phyloP scores from a whole-genome alignment of 2,888 invertebrate species.

The Homarus gammarus region DNA sequence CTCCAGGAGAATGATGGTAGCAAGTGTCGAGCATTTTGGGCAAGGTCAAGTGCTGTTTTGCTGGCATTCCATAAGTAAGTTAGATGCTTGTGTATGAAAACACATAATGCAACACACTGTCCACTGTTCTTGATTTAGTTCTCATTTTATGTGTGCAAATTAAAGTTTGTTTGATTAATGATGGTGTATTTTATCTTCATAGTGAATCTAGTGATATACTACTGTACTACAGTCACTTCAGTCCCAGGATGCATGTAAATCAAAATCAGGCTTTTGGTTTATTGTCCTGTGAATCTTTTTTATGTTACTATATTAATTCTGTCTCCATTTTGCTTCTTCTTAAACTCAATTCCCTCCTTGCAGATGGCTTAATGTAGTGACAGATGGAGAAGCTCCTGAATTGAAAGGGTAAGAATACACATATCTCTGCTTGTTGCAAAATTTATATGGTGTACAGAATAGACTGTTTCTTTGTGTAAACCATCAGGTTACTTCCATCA shows the following conservation, averaged over 20 bases:
- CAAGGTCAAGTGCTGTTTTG: slow-evolving; percentile 82
- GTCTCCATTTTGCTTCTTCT: too few species aligned
- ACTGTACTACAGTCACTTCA: neutral
- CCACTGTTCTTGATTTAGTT: too few species aligned
- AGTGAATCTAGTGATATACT: too few species aligned
- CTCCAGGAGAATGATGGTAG: slow-evolving; percentile 46
- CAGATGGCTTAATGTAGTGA: slow-evolving; percentile 59
- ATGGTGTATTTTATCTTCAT: too few species aligned
- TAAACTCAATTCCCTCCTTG: too few species aligned
- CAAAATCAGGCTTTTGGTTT: neutral
- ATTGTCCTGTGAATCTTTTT: neutral
- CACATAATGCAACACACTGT: neutral
- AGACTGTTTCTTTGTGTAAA: too few species aligned
- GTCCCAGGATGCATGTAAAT: neutral
- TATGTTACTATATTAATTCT: neutral
- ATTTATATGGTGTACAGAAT: neutral
- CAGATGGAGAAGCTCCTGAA: slow-evolving; percentile 49
- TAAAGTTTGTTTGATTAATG: neutral
- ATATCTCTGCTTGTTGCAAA: neutral
- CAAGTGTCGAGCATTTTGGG: slow-evolving; percentile 76
- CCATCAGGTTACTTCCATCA: too few species aligned
- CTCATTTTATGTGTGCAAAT: neutral
- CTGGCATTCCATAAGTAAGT: slow-evolving; percentile 84
- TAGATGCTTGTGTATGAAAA: neutral
- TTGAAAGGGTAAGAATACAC: slow-evolving; percentile 57